Evolutionary conservation across 2,888 invertebrate species (phyloP), one percentile per base, ranked within the genome.

Genomic region (Cataglyphis albicans): DNA sequence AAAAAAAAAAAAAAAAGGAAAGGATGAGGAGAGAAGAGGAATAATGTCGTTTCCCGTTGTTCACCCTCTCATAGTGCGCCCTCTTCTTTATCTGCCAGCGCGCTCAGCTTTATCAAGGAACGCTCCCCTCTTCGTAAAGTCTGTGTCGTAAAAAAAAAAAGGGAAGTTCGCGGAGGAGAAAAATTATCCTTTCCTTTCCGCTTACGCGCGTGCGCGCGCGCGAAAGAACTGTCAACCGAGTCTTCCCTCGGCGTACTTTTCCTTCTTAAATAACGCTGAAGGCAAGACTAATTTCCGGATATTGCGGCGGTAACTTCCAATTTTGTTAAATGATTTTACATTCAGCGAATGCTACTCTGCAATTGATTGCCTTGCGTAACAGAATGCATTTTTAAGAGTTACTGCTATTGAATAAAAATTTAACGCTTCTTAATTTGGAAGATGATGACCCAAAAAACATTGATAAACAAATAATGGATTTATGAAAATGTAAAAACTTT

Each of bases 81-180:
- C 68, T 65, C 75, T 83, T 65, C 75, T 83, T 81, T 84, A 86
- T 87, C 75, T 75, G 57, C 59, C 32, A 52, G 57, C 76, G 76
- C 76, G 86, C 84, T 87, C 84, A 82, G 83, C 84, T 86, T 88
- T 88, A 87, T 87, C 87, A 88, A 78, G 78, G 81, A 84, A 84
- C 74, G 78, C 81, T 85, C 85, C 86, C 83, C 81, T 75, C 84
- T 73, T 76, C 41, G n/a, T 75, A 74, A 32, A 57, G 61, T 55
- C 64, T n/a, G 68, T 35, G 73, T 74, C 83, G 81, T 80, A 72
- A 84, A 88, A 82, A 76, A 41, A 64, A 55, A 21, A 64, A 55
- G 57, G 21, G 52, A 32, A 35, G 48, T 72, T 57, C 48, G 48
- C 64, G 25, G 78, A 82, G 74, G 76, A 75, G 83, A 83, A 75